These are phyloP conservation scores for Rhyacichthys aspro DNA, from an alignment of 2,797 vertebrate genomes.

Conservation along the genomic window DNA sequence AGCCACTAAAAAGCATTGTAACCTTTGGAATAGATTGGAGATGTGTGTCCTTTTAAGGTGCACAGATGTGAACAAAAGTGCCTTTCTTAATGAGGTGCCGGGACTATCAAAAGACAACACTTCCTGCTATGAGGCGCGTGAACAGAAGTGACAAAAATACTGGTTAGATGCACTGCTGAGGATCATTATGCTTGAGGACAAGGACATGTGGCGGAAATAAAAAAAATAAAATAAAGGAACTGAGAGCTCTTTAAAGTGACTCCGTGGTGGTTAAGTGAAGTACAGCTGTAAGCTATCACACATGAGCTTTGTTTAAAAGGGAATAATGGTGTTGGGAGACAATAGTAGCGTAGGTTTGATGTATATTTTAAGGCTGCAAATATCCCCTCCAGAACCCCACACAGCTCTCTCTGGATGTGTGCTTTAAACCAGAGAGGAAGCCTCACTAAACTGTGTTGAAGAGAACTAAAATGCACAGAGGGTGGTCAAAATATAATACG, in stretches of 20 bases:
- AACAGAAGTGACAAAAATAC: neutral
- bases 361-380: no score
- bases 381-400: no score
- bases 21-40: neutral
- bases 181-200: neutral
- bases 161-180: neutral
- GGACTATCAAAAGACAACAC: slow-evolving; percentile 7
- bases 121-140: neutral
- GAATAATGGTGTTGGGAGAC: neutral
- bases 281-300: neutral
- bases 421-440: no score
- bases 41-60: slow-evolving; percentile 1
- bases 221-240: no score
- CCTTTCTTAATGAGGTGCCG: slow-evolving; percentile 7
- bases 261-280: neutral
- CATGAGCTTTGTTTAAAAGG: neutral
- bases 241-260: no score
- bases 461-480: no score
- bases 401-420: no score
- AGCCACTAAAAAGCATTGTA: slow-evolving; percentile 6
- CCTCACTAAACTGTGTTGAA: no score
- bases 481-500: no score
- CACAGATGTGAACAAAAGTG: slow-evolving; percentile 11
- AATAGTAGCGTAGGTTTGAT: no score
- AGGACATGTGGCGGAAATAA: neutral